Evolutionary conservation across 1,140 invertebrate species (phyloP).

Genomic region (Hetaerina americana): DNA sequence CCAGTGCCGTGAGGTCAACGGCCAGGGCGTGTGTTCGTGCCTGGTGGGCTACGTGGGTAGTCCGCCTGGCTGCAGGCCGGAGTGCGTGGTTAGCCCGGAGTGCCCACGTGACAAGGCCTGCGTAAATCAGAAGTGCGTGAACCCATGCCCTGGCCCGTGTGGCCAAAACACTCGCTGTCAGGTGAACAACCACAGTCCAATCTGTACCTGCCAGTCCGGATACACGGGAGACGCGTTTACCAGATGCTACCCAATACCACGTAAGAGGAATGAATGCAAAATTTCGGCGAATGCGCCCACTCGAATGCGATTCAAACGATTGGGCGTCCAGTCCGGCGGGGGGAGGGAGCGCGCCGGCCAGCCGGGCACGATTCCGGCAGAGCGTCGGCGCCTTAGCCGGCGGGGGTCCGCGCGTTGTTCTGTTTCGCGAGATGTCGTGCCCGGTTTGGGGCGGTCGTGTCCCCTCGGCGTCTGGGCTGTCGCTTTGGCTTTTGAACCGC

Average conservation of each 20-base stretch:
- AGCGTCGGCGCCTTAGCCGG: too few species aligned
- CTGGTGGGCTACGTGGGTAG: slow-evolving; percentile 41
- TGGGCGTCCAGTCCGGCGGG: background rate
- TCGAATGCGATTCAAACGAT: background rate
- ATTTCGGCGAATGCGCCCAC: background rate
- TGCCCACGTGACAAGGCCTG: slow-evolving; percentile 34
- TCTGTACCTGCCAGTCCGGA: slow-evolving; percentile 31
- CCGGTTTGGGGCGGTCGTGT: too few species aligned
- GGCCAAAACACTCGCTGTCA: slow-evolving; percentile 38
- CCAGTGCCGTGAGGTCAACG: slow-evolving; percentile 25
- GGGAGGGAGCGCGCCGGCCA: background rate
- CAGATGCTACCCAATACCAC: slow-evolving; percentile 13
- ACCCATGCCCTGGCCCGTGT: slow-evolving; percentile 40
- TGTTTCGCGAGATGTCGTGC: too few species aligned
- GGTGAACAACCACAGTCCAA: slow-evolving; percentile 35
- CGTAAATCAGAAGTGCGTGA: slow-evolving; percentile 33
- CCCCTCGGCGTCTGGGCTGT: too few species aligned
- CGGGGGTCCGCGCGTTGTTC: too few species aligned
- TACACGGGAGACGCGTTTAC: slow-evolving; percentile 28
- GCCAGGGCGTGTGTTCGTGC: slow-evolving; percentile 31
- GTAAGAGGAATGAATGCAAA: slow-evolving; percentile 3
- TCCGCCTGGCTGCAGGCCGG: slow-evolving; percentile 50
- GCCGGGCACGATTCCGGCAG: slow-evolving; percentile 25
- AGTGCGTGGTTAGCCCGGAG: slow-evolving; percentile 45
- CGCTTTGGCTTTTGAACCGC: slow-evolving; percentile 25